Evolutionary conservation across 2,888 invertebrate species (phyloP).

Genomic region (Tachina fera): DNA sequence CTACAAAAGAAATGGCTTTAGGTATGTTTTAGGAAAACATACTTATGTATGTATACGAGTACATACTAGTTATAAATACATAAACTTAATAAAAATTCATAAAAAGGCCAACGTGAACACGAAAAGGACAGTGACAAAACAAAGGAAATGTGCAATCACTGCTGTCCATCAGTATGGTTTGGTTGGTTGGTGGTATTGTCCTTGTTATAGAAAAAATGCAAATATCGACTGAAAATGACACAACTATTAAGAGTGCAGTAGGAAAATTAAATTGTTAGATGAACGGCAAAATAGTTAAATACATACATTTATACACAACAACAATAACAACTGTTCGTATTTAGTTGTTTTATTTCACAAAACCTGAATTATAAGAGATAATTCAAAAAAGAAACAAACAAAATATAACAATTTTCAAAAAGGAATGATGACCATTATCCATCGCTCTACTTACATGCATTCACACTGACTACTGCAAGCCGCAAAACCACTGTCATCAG

Average conservation of each 20-base stretch:
- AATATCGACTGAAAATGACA: slow-evolving; percentile 10
- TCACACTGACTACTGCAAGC: background rate
- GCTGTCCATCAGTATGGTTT: slow-evolving; percentile 20
- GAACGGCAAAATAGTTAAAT: too few species aligned
- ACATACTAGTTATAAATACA: background rate
- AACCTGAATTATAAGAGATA: slow-evolving; percentile 10
- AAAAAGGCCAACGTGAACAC: slow-evolving; percentile 36
- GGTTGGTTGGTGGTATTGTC: slow-evolving; percentile 39
- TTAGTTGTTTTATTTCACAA: slow-evolving; percentile 26
- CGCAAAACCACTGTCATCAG: slow-evolving; percentile 30
- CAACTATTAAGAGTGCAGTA: background rate
- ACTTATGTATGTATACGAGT: too few species aligned
- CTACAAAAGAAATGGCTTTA: slow-evolving; percentile 36
- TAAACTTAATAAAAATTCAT: slow-evolving; percentile 21
- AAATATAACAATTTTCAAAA: slow-evolving; percentile 20
- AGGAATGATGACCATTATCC: slow-evolving; percentile 33
- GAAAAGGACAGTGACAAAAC: background rate
- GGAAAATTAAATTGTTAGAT: slow-evolving; percentile 23
- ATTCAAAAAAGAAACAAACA: slow-evolving; percentile 4
- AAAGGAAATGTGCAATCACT: background rate
- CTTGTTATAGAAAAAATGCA: slow-evolving; percentile 63
- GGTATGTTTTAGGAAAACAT: slow-evolving; percentile 24
- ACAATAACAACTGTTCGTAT: background rate
- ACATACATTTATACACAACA: too few species aligned
- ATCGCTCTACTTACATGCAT: background rate